Evolutionary conservation across 2,113 vertebrate species (phyloP), one percentile per base, ranked within the genome.

Genomic region (Macrotis lagotis): DNA sequence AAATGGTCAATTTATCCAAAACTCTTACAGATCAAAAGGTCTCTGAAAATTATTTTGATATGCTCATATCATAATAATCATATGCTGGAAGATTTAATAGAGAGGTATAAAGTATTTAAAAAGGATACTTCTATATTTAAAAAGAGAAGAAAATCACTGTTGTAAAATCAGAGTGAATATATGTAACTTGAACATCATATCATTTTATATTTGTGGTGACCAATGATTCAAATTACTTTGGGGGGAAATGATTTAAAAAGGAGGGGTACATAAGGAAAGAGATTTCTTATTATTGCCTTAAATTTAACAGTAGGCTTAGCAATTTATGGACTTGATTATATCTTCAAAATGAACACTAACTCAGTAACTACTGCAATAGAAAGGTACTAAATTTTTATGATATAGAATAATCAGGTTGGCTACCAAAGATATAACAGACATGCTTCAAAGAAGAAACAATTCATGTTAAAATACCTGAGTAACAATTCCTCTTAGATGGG

Each of bases 261-360:
- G 94, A 92, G 3, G 59, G 92, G 95, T 19, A 44, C 95, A 92
- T 2, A 0, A 83, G 93, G 89, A 0, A 95, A 95, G 92, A 95
- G 25, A 94, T 90, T 97, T 96, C 26, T 96, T 96, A 96, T 96
- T 94, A 93, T 97, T 97, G 94, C 94, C 95, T 97, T 97, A 98
- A 97, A 50, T 97, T 97, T 97, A 98, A 93, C 93, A 96, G 92
- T 97, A 95, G 95, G 97, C 92, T 98, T 98, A 97, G 93, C 97
- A 98, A 98, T 98, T 98, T 98, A 98, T 97, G 95, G 97, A 97
- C 93, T 97, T 98, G 97, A 98, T 98, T 98, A 98, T 97, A 96
- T 97, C 97, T 97, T 98, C 97, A 98, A 98, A 98, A 97, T 97
- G 97, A 98, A 98, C 96, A 98, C 97, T 98, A 97, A 98, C 94